A percentile compares a stretch with the other conserved stretches of the same genome.
Conservation (phyloP, 2,797 vertebrate species). For the Gephyroberyx darwinii region DNA sequence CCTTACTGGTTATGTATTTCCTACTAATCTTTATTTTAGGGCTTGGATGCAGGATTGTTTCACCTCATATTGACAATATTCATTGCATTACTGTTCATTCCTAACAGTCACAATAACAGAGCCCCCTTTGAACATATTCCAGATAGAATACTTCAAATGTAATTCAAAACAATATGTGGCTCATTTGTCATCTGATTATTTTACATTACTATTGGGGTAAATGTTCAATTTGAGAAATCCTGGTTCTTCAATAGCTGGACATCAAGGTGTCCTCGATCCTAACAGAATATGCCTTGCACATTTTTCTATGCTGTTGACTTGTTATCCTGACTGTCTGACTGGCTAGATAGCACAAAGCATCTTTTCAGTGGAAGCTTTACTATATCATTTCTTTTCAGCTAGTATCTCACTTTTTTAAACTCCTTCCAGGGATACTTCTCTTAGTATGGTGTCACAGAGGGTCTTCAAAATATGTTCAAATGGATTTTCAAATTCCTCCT, state of each 20-base stretch:
- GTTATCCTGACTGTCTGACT: constrained; percentile 27
- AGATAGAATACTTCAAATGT: constrained; percentile 8
- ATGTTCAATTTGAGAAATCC: not conserved
- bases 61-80: constrained; percentile 40
- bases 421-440: constrained; percentile 40
- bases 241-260: constrained; percentile 22
- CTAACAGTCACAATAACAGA: not conserved
- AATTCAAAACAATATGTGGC: not conserved
- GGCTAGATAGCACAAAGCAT: constrained; percentile 41
- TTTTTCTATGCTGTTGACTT: constrained; percentile 33
- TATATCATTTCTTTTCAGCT: not conserved
- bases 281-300: constrained; percentile 30
- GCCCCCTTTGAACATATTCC: not conserved
- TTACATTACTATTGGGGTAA: constrained; percentile 17
- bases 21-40: constrained; percentile 23
- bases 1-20: constrained; percentile 1
- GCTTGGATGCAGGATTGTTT: constrained; percentile 45
- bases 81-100: constrained; percentile 28
- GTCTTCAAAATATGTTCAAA: constrained; percentile 53
- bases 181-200: not conserved
- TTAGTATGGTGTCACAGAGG: constrained; percentile 49
- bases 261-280: constrained; percentile 2
- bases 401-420: not conserved
- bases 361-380: constrained; percentile 25
- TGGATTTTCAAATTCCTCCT: constrained; percentile 49